Evolutionary conservation across 2,888 invertebrate genomes (phyloP).

Genomic region (Tridacna gigas): DNA sequence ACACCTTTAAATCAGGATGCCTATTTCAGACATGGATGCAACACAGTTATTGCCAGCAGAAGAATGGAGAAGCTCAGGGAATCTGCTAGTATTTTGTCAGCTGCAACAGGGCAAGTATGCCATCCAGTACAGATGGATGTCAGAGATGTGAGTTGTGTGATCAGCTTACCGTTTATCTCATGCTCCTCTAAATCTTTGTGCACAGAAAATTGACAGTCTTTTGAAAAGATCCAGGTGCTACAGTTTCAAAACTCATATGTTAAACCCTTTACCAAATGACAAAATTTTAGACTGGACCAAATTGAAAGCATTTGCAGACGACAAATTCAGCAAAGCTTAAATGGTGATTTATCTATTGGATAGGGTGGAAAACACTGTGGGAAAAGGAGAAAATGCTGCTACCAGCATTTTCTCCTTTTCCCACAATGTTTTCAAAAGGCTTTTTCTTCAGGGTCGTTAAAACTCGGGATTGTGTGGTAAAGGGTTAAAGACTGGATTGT

Average conservation of each 20-base stretch:
- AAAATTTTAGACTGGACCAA: too few relatives aligned
- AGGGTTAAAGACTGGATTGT: too few relatives aligned
- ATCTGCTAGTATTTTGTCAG: constrained; percentile 75
- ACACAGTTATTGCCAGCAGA: constrained; percentile 82
- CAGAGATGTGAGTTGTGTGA: constrained; percentile 76
- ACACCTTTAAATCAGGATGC: too few relatives aligned
- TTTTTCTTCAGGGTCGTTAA: background rate
- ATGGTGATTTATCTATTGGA: background rate
- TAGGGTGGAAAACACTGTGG: constrained; percentile 5
- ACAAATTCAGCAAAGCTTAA: background rate
- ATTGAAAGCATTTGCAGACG: background rate
- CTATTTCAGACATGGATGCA: constrained; percentile 81
- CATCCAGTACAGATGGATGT: constrained; percentile 82
- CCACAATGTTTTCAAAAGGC: background rate
- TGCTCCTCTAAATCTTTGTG: background rate
- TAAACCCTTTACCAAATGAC: too few relatives aligned
- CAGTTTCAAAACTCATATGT: too few relatives aligned
- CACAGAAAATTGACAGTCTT: too few relatives aligned
- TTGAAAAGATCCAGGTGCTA: too few relatives aligned
- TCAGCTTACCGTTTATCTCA: background rate
- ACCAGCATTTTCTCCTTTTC: background rate
- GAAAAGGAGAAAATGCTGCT: background rate
- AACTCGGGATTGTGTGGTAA: background rate
- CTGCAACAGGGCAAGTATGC: constrained; percentile 80
- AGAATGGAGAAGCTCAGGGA: constrained; percentile 74